These are phyloP conservation scores for Verasper variegatus DNA, from an alignment of 2,113 vertebrate species.

Conservation along the genomic window DNA sequence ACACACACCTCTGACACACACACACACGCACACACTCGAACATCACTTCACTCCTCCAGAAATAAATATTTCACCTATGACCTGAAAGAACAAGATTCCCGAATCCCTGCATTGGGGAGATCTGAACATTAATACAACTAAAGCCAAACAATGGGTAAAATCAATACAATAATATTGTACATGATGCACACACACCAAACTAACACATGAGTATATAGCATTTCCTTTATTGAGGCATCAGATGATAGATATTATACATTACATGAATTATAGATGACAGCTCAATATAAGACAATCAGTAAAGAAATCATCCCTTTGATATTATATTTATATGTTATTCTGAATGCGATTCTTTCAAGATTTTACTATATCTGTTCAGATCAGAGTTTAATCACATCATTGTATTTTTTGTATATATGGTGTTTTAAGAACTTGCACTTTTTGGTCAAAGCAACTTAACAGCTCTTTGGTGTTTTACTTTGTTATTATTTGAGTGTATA, in stretches of 20 bases:
- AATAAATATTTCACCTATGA: neutral
- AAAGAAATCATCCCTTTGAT: neutral
- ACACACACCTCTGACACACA: too few relatives aligned
- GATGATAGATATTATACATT: neutral
- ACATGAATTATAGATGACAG: neutral
- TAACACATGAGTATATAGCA: neutral
- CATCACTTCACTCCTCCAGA: neutral
- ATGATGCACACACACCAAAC: neutral
- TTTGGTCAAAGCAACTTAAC: too few relatives aligned
- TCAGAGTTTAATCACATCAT: neutral
- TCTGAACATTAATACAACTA: too few relatives aligned
- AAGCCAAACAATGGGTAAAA: too few relatives aligned
- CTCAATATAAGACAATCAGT: neutral
- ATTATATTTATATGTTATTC: too few relatives aligned
- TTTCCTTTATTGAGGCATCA: constrained; percentile 21
- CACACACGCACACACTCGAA: too few relatives aligned
- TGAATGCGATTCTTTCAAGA: too few relatives aligned
- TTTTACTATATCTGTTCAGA: neutral
- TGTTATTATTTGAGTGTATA: too few relatives aligned
- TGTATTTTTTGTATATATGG: neutral
- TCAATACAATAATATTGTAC: neutral
- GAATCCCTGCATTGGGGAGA: too few relatives aligned
- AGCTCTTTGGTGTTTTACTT: too few relatives aligned
- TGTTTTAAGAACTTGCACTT: neutral
- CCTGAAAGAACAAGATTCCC: neutral